Base-by-base conservation (phyloP, 1,140 invertebrate genomes). In the Periplaneta americana region DNA sequence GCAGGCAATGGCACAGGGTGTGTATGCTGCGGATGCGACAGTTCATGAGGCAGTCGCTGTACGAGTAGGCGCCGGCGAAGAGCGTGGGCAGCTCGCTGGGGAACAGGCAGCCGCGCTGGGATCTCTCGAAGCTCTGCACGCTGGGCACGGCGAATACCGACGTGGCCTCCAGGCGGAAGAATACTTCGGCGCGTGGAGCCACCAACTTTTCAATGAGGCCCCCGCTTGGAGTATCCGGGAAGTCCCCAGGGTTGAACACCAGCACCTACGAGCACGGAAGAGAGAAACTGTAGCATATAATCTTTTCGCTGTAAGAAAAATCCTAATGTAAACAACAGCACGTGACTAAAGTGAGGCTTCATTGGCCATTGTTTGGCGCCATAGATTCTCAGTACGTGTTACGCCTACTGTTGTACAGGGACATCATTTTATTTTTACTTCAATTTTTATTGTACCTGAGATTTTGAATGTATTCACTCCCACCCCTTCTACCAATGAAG, bases 81-180 rank as follows among this genome's bases (percentile, higher is more conserved):
- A 86, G 80, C 0, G 84, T 81, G 4, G 79, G 57, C 17, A 84
- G 77, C 80, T 92, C 92, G 77, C 90, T 86, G 2, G 86, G 80
- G 82, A 92, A 92, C 5, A 90, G 86, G 82, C 92, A 93, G 34
- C 90, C 87, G 48, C 91, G 87, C 87, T 92, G 85, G 22, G 84
- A 78, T 0, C 84, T 31, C 2, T 83, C 22, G 37, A 85, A 85
- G 3, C 10, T 13, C 8, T 83, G 85, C 11, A 87, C 83, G 80
- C 82, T 82, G 3, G 76, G 36, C 11, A 79, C 83, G 36, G 83
- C 82, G 1, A 80, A 79, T 22, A 86, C 82, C 11, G 84, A 85
- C 34, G 77, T 84, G 10, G 85, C 82, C 10, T 81, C 83, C 0
- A 86, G 37, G 34, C 85, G 75, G 13, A 87, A 34, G 74, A 82